Evolutionary conservation across 2,797 vertebrate species (phyloP).

Genomic region (Platalea minor): DNA sequence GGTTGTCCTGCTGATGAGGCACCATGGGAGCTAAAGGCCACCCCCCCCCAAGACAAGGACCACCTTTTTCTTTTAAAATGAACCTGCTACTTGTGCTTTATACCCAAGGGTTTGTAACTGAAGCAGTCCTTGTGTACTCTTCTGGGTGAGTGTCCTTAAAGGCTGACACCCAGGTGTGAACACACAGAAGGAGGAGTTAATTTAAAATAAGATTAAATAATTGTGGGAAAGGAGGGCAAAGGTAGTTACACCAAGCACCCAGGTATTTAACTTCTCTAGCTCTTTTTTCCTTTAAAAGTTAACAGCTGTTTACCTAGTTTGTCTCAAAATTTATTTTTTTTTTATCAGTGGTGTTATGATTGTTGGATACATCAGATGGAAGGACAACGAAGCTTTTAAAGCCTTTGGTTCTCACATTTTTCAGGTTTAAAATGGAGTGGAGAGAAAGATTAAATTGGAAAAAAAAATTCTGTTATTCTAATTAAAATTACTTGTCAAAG

Average conservation of each 20-base stretch:
- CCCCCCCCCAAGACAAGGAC: not conserved
- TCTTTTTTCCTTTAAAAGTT: not conserved
- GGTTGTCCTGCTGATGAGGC: not conserved
- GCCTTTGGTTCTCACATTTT: not conserved
- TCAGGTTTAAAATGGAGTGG: not conserved
- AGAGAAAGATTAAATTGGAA: not conserved
- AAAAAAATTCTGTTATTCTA: not conserved
- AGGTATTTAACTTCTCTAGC: not conserved
- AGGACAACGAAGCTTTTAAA: not conserved
- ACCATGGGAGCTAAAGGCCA: not conserved
- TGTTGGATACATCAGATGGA: not conserved
- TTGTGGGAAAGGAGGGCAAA: not conserved
- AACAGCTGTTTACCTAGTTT: not conserved
- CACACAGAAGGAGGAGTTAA: accelerated
- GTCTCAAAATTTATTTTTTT: not conserved
- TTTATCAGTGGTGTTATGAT: not conserved
- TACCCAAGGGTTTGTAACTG: not conserved
- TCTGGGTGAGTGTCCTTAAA: not conserved
- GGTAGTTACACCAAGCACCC: not conserved
- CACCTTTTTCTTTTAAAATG: not conserved
- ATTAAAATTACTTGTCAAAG: not conserved
- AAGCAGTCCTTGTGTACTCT: not conserved
- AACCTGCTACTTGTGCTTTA: not conserved
- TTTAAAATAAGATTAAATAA: not conserved
- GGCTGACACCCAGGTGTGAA: not conserved